These are phyloP conservation scores for Cerastis leucographa DNA, from an alignment of 2,888 invertebrate species.

Conservation along the genomic window DNA sequence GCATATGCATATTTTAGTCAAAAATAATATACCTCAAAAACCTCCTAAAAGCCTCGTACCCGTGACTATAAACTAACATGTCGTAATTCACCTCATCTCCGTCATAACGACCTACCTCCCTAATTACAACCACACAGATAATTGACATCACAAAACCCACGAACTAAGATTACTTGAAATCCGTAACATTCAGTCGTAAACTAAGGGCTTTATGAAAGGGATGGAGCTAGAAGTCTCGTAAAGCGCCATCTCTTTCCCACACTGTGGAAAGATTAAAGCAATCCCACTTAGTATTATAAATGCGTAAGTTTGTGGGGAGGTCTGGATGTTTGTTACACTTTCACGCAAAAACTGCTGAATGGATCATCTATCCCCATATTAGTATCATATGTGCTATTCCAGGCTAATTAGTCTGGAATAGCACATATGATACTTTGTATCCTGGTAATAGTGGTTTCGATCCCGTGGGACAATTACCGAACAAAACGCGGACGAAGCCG, in stretches of 20 bases:
- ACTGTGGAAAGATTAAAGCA: neutral
- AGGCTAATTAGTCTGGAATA: too few relatives aligned
- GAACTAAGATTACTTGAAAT: slow-evolving; percentile 60
- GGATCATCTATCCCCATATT: too few relatives aligned
- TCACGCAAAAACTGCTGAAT: too few relatives aligned
- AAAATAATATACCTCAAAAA: neutral
- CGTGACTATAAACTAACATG: slow-evolving; percentile 8
- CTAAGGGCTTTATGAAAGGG: slow-evolving; percentile 30
- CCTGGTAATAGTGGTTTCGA: too few relatives aligned
- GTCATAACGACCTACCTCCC: slow-evolving; percentile 18
- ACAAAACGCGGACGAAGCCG: too few relatives aligned
- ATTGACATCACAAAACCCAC: slow-evolving; percentile 63
- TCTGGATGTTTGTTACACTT: too few relatives aligned
- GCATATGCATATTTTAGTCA: neutral
- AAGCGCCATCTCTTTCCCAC: neutral
- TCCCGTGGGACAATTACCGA: too few relatives aligned
- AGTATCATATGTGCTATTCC: too few relatives aligned
- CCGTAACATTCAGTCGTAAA: slow-evolving; percentile 69
- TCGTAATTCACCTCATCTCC: slow-evolving; percentile 48
- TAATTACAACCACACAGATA: slow-evolving; percentile 54
- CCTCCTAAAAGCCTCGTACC: neutral
- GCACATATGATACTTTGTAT: too few relatives aligned
- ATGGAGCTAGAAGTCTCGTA: neutral
- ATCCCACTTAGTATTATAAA: neutral
- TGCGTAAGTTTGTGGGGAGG: too few relatives aligned